Evolutionary conservation across 2,888 invertebrate genomes (phyloP).

Genomic region (Macrosiphum euphorbiae): DNA sequence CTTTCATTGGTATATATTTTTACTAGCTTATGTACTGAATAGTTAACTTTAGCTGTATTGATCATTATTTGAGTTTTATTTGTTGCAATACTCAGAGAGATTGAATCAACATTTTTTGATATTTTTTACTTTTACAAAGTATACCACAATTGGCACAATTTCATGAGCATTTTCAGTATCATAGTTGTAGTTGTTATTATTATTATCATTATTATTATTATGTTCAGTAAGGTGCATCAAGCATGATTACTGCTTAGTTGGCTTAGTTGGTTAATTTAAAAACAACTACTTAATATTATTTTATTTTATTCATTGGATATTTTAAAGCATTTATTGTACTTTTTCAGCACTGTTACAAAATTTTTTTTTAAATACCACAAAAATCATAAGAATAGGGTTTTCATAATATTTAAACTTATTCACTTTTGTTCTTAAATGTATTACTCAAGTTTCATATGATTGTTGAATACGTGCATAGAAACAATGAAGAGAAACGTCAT

Average conservation of each 20-base stretch:
- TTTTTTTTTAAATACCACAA: not conserved
- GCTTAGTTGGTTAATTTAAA: not conserved
- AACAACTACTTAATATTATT: not conserved
- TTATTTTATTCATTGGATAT: not conserved
- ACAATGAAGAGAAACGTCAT: not conserved
- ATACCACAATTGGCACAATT: not conserved
- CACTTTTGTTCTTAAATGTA: not conserved
- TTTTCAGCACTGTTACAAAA: not conserved
- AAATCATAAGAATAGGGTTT: not conserved
- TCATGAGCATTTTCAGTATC: not conserved
- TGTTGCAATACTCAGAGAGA: not conserved
- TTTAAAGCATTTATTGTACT: not conserved
- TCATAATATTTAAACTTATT: not conserved
- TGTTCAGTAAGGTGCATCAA: not conserved
- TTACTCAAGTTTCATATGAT: not conserved
- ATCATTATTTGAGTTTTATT: not conserved
- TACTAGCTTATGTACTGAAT: not conserved
- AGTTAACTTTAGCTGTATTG: not conserved
- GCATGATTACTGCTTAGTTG: not conserved
- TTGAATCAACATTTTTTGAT: not conserved
- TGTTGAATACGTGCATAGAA: not conserved
- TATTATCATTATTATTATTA: not conserved
- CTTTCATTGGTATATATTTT: not conserved
- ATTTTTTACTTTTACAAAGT: not conserved
- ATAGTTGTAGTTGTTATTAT: not conserved